A percentile compares a stretch with the other conserved stretches of the same genome.
phyloP scores from a whole-genome alignment of 2,113 vertebrate species.

The Phylloscopus trochiloides region DNA sequence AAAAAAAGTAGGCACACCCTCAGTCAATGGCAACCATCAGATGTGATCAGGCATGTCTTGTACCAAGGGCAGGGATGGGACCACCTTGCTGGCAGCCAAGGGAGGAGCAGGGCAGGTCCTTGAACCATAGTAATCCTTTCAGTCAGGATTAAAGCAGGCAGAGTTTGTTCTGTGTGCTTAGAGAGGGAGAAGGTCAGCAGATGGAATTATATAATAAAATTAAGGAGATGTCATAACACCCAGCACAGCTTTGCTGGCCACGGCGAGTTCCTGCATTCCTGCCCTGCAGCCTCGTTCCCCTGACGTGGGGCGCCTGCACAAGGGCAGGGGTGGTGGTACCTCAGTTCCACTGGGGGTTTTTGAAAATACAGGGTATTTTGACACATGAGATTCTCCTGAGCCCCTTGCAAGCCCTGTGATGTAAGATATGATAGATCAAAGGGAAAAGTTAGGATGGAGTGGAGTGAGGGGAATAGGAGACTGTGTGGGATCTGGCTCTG shows the following conservation, averaged over 20 bases:
- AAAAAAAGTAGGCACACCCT: not conserved
- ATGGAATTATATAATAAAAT: not conserved
- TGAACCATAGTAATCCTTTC: not conserved
- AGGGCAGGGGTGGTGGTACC: not conserved
- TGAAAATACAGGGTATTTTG: conserved; percentile 5
- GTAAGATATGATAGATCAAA: not conserved
- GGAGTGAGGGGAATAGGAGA: not conserved
- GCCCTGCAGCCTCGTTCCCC: fast-evolving
- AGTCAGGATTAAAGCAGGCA: not conserved
- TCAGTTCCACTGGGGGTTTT: not conserved
- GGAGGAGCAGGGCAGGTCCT: not conserved
- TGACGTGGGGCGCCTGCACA: not conserved
- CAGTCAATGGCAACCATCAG: not conserved
- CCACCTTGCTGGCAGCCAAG: not conserved
- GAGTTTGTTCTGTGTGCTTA: not conserved
- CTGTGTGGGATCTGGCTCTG: not conserved
- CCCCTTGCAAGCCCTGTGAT: not conserved
- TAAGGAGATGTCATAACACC: not conserved
- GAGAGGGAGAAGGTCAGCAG: not conserved
- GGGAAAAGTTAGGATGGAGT: not conserved
- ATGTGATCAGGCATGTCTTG: not conserved
- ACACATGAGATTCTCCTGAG: not conserved
- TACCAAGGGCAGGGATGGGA: not conserved
- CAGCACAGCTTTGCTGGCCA: not conserved
- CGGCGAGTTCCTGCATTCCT: not conserved